Evolutionary conservation across 2,113 vertebrate genomes (phyloP).

Genomic region (Notarius lentiginosus): DNA sequence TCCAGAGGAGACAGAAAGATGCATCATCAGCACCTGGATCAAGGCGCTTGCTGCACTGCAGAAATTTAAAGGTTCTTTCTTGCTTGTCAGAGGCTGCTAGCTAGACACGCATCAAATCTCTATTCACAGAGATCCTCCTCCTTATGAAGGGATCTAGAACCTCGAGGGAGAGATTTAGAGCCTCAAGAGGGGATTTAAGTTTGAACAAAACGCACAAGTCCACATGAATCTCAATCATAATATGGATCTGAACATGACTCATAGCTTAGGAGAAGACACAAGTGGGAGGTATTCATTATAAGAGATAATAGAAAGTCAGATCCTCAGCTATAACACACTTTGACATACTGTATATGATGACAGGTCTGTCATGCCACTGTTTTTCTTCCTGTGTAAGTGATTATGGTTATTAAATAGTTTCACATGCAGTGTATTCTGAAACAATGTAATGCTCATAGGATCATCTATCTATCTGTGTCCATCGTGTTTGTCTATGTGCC

Average conservation of each 20-base stretch:
- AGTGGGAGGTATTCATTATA: conserved; percentile 22
- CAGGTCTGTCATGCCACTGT: neutral
- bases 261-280: conserved; percentile 4
- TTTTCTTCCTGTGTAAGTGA: neutral
- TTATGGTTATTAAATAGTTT: neutral
- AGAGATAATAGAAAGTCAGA: neutral
- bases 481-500: neutral
- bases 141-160: conserved; percentile 20
- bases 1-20: conserved; percentile 57
- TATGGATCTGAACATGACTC: conserved; percentile 20
- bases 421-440: neutral
- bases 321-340: neutral
- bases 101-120: conserved; percentile 6
- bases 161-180: conserved; percentile 23
- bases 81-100: conserved; percentile 10
- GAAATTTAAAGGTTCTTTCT: conserved; percentile 38
- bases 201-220: conserved; percentile 11
- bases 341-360: neutral
- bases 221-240: conserved; percentile 15
- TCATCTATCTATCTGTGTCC: neutral
- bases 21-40: conserved; percentile 68
- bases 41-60: conserved; percentile 31
- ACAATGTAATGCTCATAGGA: neutral
- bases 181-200: conserved; percentile 16
- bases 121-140: conserved; percentile 19